Percentiles rank a stretch among this genome's conserved stretches.
These are phyloP conservation scores for Monomorium pharaonis DNA, from an alignment of 1,140 invertebrate genomes.

Conservation along the genomic window DNA sequence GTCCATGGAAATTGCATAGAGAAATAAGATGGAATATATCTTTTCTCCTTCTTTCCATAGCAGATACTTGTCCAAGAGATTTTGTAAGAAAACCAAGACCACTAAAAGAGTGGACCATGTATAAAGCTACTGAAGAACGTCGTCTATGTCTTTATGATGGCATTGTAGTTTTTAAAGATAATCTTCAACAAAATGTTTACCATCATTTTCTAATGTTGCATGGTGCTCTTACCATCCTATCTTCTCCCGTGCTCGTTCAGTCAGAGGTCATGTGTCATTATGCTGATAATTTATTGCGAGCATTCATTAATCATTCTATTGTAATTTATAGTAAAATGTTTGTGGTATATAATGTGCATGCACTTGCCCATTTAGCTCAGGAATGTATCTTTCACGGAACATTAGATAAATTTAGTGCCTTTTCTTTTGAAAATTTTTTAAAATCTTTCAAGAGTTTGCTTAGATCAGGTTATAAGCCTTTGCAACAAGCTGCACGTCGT, in stretches of 20 bases:
- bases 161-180: constrained; percentile 5
- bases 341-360: constrained; percentile 1
- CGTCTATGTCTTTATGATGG: constrained; percentile 21
- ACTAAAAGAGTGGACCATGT: background rate
- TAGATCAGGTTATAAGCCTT: constrained; percentile 8
- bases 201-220: constrained; percentile 5
- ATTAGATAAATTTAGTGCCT: background rate
- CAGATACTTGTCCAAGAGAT: background rate
- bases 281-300: background rate
- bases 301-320: constrained; percentile 1
- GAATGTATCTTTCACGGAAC: background rate
- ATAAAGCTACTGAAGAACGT: constrained; percentile 12
- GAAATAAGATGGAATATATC: background rate
- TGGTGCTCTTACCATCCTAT: background rate
- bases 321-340: constrained; percentile 5
- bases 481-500: constrained; percentile 9
- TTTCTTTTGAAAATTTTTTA: background rate
- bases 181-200: constrained; percentile 1
- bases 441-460: constrained; percentile 6
- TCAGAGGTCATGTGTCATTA: constrained; percentile 7
- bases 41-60: background rate
- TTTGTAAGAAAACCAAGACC: constrained; percentile 4
- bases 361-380: constrained; percentile 1
- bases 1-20: background rate
- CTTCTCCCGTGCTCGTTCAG: background rate